Evolutionary conservation across 1,140 invertebrate genomes (phyloP), one percentile per base, ranked within the genome.

Genomic region (Oryzaephilus surinamensis): DNA sequence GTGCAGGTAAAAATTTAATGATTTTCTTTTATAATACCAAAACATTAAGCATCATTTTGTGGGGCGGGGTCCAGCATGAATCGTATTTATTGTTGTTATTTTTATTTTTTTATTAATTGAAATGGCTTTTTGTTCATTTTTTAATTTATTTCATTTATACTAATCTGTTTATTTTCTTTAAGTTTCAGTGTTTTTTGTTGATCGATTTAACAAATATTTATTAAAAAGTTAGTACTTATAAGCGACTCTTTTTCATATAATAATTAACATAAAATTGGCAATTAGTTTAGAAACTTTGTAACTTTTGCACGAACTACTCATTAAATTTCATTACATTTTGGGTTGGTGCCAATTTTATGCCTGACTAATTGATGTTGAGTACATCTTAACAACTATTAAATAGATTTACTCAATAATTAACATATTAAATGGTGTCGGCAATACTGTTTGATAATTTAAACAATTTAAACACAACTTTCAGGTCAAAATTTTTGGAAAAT

Each of bases 401-500:
- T n/a, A n/a, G n/a, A n/a, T n/a, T n/a, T n/a, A n/a, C n/a, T n/a
- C n/a, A n/a, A n/a, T n/a, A n/a, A n/a, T n/a, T n/a, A n/a, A n/a
- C n/a, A n/a, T n/a, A n/a, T n/a, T n/a, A n/a, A n/a, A n/a, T n/a
- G n/a, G n/a, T n/a, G n/a, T n/a, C n/a, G n/a, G n/a, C n/a, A n/a
- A n/a, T n/a, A n/a, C n/a, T n/a, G n/a, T n/a, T n/a, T n/a, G n/a
- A n/a, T n/a, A n/a, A n/a, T n/a, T n/a, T n/a, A n/a, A n/a, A n/a
- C n/a, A n/a, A n/a, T 8, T 8, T 6, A 6, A 30, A 30, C 28
- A 14, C n/a, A n/a, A 23, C 2, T 45, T 50, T 21, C 23, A 54
- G 54, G 38, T 11, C 54, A 55, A 43, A 46, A 46, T 35, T 53
- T 52, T 36, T 55, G 49, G 49, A 55, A 55, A 50, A 49, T 48